Percentiles rank a stretch among this genome's conserved stretches.
These are phyloP conservation scores for Lamellibrachia columna DNA, from an alignment of 2,888 invertebrate genomes.

Conservation along the genomic window DNA sequence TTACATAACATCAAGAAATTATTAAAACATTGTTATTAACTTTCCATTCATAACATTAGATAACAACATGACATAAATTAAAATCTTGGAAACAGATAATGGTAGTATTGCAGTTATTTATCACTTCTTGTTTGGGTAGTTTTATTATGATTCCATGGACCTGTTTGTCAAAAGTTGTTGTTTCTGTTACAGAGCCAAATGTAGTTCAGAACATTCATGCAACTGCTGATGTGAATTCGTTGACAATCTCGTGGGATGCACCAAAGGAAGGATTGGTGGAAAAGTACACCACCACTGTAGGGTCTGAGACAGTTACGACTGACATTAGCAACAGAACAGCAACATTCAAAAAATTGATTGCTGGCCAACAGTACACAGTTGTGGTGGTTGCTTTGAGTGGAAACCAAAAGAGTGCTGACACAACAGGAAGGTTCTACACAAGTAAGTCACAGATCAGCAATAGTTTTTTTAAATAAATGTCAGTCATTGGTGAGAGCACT, in stretches of 20 bases:
- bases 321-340: not conserved
- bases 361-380: not conserved
- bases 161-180: not conserved
- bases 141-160: too few relatives aligned
- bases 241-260: not conserved
- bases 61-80: too few relatives aligned
- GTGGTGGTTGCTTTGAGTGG: not conserved
- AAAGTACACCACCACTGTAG: too few relatives aligned
- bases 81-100: too few relatives aligned
- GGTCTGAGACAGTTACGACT: not conserved
- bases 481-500: too few relatives aligned
- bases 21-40: too few relatives aligned
- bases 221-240: not conserved
- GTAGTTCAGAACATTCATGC: not conserved
- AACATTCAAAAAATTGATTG: not conserved
- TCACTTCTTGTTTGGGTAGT: too few relatives aligned
- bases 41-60: too few relatives aligned
- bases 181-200: not conserved
- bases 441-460: not conserved
- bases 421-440: not conserved
- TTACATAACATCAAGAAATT: too few relatives aligned
- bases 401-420: not conserved
- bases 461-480: too few relatives aligned
- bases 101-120: too few relatives aligned
- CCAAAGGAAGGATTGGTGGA: not conserved